Evolutionary conservation across 2,113 vertebrate genomes (phyloP).

Genomic region (Ammodytes dubius): DNA sequence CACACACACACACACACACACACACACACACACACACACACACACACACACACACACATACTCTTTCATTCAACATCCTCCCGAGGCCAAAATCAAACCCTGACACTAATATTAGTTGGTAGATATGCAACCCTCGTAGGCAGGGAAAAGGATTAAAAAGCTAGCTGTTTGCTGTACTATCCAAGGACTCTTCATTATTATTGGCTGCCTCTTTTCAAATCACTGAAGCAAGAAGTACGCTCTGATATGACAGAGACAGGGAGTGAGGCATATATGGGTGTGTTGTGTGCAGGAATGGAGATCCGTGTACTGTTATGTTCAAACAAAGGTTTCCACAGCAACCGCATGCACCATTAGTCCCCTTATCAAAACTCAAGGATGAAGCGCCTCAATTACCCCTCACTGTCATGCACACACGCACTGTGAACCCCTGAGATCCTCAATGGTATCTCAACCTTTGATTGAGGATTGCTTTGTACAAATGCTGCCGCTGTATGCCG

Average conservation of each 20-base stretch:
- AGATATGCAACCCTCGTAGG: conserved; percentile 47
- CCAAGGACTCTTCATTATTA: conserved; percentile 80
- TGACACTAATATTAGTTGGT: conserved; percentile 16
- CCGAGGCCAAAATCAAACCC: conserved; percentile 31
- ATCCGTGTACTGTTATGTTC: conserved; percentile 68
- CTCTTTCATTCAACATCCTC: conserved; percentile 14
- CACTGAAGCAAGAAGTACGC: conserved; percentile 68
- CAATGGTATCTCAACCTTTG: conserved; percentile 57
- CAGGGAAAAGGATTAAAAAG: conserved; percentile 62
- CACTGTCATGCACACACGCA: conserved; percentile 42
- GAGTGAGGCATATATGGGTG: conserved; percentile 17
- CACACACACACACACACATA: too few relatives aligned
- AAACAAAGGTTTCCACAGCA: conserved; percentile 82
- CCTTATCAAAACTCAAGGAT: conserved; percentile 74
- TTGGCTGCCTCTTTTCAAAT: conserved; percentile 74
- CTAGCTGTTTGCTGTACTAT: conserved; percentile 44
- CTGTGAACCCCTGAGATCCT: conserved; percentile 55
- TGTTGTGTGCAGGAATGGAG: conserved; percentile 69
- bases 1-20: too few relatives aligned
- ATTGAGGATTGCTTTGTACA: conserved; percentile 54
- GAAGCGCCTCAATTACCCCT: conserved; percentile 65
- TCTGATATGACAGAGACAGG: conserved; percentile 54
- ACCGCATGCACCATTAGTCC: conserved; percentile 76
- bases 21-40: too few relatives aligned
- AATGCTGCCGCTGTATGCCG: background rate